A percentile compares a stretch with the other conserved stretches of the same genome.
These are phyloP conservation scores for Drosophila diplacantha DNA, from an alignment of 2,888 invertebrate species.

Conservation along the genomic window DNA sequence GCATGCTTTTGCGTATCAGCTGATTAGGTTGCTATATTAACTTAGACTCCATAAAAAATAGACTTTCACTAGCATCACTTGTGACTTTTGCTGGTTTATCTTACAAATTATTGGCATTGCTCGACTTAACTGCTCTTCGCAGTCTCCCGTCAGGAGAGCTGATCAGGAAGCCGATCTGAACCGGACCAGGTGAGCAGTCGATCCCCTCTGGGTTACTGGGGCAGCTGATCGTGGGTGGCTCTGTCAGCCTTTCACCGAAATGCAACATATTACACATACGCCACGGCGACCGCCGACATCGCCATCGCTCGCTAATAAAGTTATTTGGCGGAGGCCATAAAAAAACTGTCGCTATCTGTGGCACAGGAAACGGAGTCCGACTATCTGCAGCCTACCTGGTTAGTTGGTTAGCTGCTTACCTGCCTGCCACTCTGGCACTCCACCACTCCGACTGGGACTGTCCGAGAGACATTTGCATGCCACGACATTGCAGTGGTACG, in stretches of 20 bases:
- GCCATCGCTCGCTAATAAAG: conserved; percentile 59
- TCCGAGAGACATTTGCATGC: conserved; percentile 52
- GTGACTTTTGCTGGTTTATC: neutral
- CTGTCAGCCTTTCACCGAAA: conserved; percentile 59
- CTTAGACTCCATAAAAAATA: no score
- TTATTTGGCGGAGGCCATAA: conserved; percentile 60
- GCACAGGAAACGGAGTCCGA: conserved; percentile 57
- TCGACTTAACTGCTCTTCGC: conserved; percentile 3
- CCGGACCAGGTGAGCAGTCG: conserved; percentile 14
- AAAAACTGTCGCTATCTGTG: conserved; percentile 63
- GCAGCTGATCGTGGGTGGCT: conserved; percentile 62
- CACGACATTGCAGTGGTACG: conserved; percentile 50
- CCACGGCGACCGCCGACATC: conserved; percentile 28
- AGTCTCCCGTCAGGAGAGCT: neutral
- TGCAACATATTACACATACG: conserved; percentile 46
- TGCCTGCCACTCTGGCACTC: conserved; percentile 25
- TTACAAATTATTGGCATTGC: conserved; percentile 1
- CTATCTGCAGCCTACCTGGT: conserved; percentile 22
- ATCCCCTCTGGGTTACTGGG: conserved; percentile 63
- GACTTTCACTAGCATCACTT: conserved; percentile 2
- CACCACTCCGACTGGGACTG: conserved; percentile 15
- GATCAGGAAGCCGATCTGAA: conserved; percentile 36
- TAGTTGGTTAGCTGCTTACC: conserved; percentile 32
- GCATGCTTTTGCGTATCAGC: neutral
- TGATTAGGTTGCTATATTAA: neutral